Base-by-base conservation (phyloP, 37 sponge, comb jelly and placozoan species). In the Crambe crambe region DNA sequence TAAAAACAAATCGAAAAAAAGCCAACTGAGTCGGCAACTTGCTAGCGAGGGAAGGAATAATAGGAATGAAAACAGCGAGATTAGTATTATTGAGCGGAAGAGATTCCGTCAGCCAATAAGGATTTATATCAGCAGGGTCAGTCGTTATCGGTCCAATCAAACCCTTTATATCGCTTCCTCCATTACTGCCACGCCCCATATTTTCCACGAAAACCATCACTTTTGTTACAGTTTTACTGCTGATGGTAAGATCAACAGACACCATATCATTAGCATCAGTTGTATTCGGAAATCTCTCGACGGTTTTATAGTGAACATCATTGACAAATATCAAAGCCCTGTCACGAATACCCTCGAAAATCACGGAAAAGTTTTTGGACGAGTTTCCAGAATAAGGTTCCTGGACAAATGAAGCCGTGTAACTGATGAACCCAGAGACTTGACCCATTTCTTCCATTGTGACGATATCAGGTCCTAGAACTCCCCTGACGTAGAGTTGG, bases 171-270 rank as follows among this genome's bases (percentile, higher is more conserved):
- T 97, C 97, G 76, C 82, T 79, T 8, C 94, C 61, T 1, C 42
- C 42, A 78, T 56, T 43, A 72, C 89, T 94, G 9, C 95, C 86
- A n/a, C 98, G 68, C 1, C 98, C 98, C 90, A 83, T 80, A 70
- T 98, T 98, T 80, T 98, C 98, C 15, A 95, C 96, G 29, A 98
- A 20, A 34, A 98, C 76, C 37, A 32, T 40, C 41, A 97, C 67
- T 51, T 63, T 4, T 62, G 31, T 8, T 29, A 30, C 5, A 5
- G 5, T 20, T 5, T 18, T 20, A 18, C 63, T 62, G n/a, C n/a
- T n/a, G n/a, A n/a, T n/a, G 63, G 30, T 62, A 62, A 62, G 4
- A 62, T n/a, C 6, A 20, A 12, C 51, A 47, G 10, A 15, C 10
- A 47, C 63, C 63, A 30, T 18, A n/a, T 30, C 63, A 29, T 4